These are phyloP conservation scores for Syrphus vitripennis DNA, from an alignment of 2,888 invertebrate species.

Conservation along the genomic window DNA sequence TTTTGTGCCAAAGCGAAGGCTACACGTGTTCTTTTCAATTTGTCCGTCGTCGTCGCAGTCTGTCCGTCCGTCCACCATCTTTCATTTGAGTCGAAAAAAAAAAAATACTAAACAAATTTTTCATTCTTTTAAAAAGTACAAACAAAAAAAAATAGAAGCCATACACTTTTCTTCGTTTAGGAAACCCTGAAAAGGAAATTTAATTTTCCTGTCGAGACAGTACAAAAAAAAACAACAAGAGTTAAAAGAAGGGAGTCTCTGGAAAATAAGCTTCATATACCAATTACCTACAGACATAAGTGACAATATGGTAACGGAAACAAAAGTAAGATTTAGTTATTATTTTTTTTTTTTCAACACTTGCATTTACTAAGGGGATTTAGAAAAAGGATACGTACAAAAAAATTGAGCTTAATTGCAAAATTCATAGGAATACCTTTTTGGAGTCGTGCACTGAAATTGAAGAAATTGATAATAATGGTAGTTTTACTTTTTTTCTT, in stretches of 20 bases:
- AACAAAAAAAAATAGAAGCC: conserved; percentile 19
- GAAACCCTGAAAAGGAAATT: neutral
- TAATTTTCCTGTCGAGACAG: conserved; percentile 6
- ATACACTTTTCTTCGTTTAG: neutral
- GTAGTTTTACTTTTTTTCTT: neutral
- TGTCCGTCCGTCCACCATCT: neutral
- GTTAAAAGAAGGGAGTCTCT: neutral
- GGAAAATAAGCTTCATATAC: neutral
- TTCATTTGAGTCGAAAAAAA: neutral
- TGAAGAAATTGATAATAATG: conserved; percentile 13
- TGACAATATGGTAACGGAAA: conserved; percentile 7
- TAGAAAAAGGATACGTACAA: neutral
- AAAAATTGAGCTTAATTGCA: neutral
- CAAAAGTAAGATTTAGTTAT: neutral
- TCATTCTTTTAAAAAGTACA: neutral
- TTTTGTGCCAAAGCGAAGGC: neutral
- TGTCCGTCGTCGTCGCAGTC: neutral
- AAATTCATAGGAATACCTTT: neutral
- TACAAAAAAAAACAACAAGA: neutral
- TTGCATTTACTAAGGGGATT: neutral
- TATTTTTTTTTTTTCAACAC: too few species aligned
- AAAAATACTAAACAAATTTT: too few species aligned
- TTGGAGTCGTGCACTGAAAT: neutral
- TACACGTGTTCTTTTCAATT: conserved; percentile 7
- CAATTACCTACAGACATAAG: neutral